Percentiles rank a stretch among this genome's conserved stretches.
These are phyloP conservation scores for Temnothorax unifasciatus DNA, from an alignment of 2,888 invertebrate genomes.

Conservation along the genomic window DNA sequence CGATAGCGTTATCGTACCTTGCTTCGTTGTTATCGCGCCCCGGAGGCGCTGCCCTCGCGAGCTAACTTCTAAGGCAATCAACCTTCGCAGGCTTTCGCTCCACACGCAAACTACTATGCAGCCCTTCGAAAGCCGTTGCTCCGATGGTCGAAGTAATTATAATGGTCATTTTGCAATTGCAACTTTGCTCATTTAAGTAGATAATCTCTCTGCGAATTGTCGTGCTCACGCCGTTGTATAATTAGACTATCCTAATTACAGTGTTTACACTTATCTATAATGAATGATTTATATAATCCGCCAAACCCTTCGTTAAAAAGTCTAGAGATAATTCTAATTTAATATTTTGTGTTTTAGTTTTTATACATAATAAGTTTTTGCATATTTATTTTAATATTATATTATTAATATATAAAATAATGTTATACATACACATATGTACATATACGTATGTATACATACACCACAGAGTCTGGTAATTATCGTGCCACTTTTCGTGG, in stretches of 20 bases:
- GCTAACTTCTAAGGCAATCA: conserved; percentile 72
- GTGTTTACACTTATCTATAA: conserved; percentile 1
- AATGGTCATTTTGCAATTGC: conserved; percentile 60
- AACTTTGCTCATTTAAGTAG: conserved; percentile 41
- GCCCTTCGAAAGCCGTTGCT: conserved; percentile 65
- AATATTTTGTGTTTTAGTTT: background rate
- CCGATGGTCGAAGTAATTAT: conserved; percentile 66
- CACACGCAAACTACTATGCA: conserved; percentile 67
- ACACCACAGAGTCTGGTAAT: too few relatives aligned
- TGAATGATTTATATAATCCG: background rate
- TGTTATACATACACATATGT: too few relatives aligned
- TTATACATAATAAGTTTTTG: too few relatives aligned
- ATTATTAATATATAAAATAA: too few relatives aligned
- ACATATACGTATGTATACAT: too few relatives aligned
- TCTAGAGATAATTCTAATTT: background rate
- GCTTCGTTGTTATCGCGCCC: conserved; percentile 71
- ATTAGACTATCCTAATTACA: conserved; percentile 31
- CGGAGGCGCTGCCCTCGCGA: conserved; percentile 59
- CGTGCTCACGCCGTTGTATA: conserved; percentile 10
- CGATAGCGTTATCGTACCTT: conserved; percentile 73
- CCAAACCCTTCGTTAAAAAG: background rate
- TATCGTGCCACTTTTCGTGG: too few relatives aligned
- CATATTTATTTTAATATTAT: too few relatives aligned
- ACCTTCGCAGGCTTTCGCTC: conserved; percentile 60
- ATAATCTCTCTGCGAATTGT: conserved; percentile 23